Evolutionary conservation across 1,140 invertebrate genomes (phyloP).

Genomic region (Lepidostoma basale): DNA sequence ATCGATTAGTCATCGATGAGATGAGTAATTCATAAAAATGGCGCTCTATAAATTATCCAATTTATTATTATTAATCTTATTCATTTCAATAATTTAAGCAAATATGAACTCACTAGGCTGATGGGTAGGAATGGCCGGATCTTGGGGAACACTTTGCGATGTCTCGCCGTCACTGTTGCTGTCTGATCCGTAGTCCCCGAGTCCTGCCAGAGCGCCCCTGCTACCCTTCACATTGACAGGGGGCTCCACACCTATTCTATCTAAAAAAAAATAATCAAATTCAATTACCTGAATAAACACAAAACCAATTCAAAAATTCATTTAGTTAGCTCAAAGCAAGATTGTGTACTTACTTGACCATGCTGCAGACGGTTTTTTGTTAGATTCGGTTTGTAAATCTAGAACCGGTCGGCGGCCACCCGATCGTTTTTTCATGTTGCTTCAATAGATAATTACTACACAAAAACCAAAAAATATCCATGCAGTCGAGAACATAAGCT

Average conservation of each 20-base stretch:
- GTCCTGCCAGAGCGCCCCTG: conserved; percentile 21
- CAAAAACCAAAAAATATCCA: background rate
- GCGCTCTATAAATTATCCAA: too few species aligned
- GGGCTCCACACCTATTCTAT: background rate
- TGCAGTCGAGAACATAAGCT: too few species aligned
- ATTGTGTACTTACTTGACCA: conserved; percentile 10
- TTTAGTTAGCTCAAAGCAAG: too few species aligned
- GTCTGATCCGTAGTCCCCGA: conserved; percentile 26
- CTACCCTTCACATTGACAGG: background rate
- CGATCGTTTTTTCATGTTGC: conserved; percentile 3
- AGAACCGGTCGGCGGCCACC: conserved; percentile 8
- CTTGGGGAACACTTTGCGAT: background rate
- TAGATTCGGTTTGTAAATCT: conserved; percentile 8
- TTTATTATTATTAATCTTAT: background rate
- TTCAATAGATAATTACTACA: background rate
- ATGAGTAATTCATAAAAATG: too few species aligned
- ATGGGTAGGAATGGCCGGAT: background rate
- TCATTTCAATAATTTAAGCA: background rate
- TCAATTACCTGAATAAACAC: too few species aligned
- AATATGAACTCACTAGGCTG: background rate
- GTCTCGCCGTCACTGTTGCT: conserved; percentile 9
- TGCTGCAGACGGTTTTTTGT: background rate
- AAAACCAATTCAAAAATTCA: too few species aligned
- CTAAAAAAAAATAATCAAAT: background rate
- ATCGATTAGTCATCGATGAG: background rate